Evolutionary conservation across 2,797 vertebrate species (phyloP), one percentile per base, ranked within the genome.

Genomic region (Gallinago nigripennis): DNA sequence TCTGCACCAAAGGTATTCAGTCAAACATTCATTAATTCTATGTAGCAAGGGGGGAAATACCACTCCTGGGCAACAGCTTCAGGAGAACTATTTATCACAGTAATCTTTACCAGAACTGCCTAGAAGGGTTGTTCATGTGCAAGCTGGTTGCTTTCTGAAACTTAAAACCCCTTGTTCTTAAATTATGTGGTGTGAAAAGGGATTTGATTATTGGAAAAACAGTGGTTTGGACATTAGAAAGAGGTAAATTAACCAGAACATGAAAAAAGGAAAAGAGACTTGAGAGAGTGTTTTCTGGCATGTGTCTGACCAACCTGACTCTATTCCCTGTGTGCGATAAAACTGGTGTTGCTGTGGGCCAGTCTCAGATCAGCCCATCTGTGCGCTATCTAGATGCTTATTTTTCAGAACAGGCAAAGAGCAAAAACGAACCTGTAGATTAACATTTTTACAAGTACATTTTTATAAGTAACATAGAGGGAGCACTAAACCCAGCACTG

Each of bases 1-100:
- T 98, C 98, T 63, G 98, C 98, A 41, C 98, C 98, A 39, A 99
- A 99, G 99, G 99, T 99, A 97, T 16, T 95, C 50, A 46, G 5
- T 72, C 64, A 86, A 27, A 12, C 3, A 1, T 63, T 80, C 60
- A 6, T 39, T 7, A 21, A n/a, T 68, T 6, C 3, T n/a, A 1
- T n/a, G 9, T 1, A 65, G 7, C 25, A 31, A 60, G 30, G 58
- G 35, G 57, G 8, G n/a, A 20, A 2, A 12, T 89, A 85, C 31
- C 53, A 30, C 31, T 82, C 13, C 35, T 68, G 48, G 69, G 48
- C 33, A 45, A 3, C 16, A 57, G 53, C 69, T 90, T 88, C 53
- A 37, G 65, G 25, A 75, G 65, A 19, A 5, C 25, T 75, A 8
- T 11, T 53, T 77, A 24, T 43, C 60, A 31, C 33, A 37, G 8